These are phyloP conservation scores for Frankliniella fusca DNA, from an alignment of 2,888 invertebrate species.

Conservation along the genomic window DNA sequence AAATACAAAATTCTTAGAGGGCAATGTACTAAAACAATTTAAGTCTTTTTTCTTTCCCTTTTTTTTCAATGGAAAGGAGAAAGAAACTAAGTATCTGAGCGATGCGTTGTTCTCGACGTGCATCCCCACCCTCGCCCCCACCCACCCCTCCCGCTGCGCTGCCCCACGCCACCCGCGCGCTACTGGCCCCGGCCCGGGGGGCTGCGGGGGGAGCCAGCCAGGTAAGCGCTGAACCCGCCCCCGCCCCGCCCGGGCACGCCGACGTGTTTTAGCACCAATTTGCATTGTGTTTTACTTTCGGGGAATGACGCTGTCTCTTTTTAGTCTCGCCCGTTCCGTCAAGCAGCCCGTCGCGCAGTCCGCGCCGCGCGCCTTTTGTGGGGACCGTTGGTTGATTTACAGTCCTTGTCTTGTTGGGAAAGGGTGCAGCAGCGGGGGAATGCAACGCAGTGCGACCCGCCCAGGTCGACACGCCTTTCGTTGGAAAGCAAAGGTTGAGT, in stretches of 20 bases:
- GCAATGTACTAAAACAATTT: too few species aligned
- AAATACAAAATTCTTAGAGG: too few species aligned
- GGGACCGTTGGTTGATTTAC: background rate
- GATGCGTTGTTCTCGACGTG: too few species aligned
- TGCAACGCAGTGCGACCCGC: background rate
- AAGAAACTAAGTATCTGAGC: too few species aligned
- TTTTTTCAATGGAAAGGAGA: too few species aligned
- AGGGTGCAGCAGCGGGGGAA: background rate
- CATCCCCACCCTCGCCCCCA: too few species aligned
- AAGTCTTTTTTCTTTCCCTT: too few species aligned
- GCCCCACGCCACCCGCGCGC: background rate
- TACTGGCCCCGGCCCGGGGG: background rate
- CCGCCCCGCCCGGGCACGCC: background rate
- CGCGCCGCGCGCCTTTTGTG: background rate
- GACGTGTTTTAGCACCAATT: background rate
- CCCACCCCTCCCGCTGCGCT: background rate
- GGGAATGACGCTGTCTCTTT: slow-evolving; percentile 3
- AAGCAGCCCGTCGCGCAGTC: background rate
- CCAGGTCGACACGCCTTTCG: too few species aligned
- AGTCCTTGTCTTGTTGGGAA: background rate
- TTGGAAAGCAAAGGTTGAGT: too few species aligned
- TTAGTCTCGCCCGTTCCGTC: background rate
- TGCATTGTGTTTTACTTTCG: slow-evolving; percentile 13
- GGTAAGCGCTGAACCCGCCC: background rate
- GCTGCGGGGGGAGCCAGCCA: background rate